Percentiles rank a stretch among this genome's conserved stretches.
Conservation (phyloP, 2,888 invertebrate species). For the Gymnoscelis rufifasciata region DNA sequence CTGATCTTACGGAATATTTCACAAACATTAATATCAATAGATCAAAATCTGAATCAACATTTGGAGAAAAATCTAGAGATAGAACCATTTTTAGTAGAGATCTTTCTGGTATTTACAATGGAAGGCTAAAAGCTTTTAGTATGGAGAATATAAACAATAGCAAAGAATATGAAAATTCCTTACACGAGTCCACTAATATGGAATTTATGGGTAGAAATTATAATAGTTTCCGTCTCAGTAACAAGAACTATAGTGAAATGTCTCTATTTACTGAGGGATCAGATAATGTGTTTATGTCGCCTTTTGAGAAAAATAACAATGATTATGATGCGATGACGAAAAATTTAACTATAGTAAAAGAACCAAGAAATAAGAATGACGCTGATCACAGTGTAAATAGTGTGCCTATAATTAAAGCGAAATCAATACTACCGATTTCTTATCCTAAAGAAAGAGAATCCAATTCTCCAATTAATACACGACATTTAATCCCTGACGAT, state of each 20-base stretch:
- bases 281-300: conserved; percentile 55
- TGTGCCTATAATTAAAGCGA: conserved; percentile 54
- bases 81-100: conserved; percentile 52
- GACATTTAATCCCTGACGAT: conserved; percentile 29
- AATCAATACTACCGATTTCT: conserved; percentile 52
- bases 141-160: conserved; percentile 57
- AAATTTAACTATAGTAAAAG: too few species aligned
- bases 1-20: conserved; percentile 31
- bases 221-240: not conserved
- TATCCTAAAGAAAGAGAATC: conserved; percentile 49
- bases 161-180: conserved; percentile 47
- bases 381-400: conserved; percentile 17
- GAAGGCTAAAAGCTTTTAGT: conserved; percentile 69
- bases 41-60: conserved; percentile 46
- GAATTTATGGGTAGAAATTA: conserved; percentile 42
- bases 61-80: conserved; percentile 34
- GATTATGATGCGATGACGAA: conserved; percentile 26
- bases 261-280: conserved; percentile 60
- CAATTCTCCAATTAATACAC: conserved; percentile 20
- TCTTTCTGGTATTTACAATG: conserved; percentile 54
- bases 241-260: conserved; percentile 43
- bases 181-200: conserved; percentile 66
- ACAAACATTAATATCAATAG: conserved; percentile 37
- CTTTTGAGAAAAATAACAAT: conserved; percentile 46
- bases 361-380: conserved; percentile 17